Evolutionary conservation across 2,113 vertebrate genomes (phyloP).

Genomic region (Mobula hypostoma): DNA sequence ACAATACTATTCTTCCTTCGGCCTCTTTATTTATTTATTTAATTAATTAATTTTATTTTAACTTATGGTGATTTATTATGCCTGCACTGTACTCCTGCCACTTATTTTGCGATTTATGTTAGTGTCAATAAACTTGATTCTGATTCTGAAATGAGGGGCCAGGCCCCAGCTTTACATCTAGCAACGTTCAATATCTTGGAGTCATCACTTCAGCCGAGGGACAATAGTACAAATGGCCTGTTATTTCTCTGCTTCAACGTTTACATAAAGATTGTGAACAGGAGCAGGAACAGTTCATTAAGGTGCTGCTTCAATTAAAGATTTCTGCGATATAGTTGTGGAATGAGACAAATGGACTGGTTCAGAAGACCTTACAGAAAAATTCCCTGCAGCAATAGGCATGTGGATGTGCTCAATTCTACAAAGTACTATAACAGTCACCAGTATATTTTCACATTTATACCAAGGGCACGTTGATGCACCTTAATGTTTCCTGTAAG

Average conservation of each 20-base stretch:
- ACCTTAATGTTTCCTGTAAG: not conserved
- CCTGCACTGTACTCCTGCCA: no score
- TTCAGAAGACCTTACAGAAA: not conserved
- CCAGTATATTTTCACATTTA: not conserved
- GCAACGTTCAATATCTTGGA: not conserved
- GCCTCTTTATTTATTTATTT: no score
- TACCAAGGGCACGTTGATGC: not conserved
- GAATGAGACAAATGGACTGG: not conserved
- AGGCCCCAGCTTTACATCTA: not conserved
- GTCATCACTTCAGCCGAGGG: not conserved
- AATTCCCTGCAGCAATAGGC: not conserved
- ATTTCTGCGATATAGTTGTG: not conserved
- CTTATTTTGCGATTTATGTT: no score
- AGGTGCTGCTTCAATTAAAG: not conserved
- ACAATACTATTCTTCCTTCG: no score
- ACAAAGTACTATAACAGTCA: not conserved
- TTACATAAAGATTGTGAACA: not conserved
- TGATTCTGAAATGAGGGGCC: not conserved
- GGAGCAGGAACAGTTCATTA: not conserved
- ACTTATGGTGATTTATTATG: no score
- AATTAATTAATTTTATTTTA: no score
- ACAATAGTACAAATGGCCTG: not conserved
- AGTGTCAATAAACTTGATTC: no score
- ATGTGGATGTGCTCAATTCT: not conserved
- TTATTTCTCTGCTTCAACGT: not conserved